Evolutionary conservation across 2,797 vertebrate genomes (phyloP).

Genomic region (Sparus aurata): DNA sequence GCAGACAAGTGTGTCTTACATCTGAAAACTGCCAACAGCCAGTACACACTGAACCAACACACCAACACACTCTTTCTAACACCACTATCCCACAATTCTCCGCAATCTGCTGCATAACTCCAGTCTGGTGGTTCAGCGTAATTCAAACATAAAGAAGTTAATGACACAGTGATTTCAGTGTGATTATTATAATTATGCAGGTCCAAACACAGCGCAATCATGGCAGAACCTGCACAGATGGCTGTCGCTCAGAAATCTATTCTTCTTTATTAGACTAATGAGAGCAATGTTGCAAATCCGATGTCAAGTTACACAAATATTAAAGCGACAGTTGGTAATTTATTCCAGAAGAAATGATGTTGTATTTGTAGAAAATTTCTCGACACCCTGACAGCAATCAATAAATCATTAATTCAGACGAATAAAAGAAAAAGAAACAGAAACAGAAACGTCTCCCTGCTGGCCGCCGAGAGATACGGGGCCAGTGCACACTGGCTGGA

Average conservation of each 20-base stretch:
- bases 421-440: too few relatives aligned
- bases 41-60: background rate
- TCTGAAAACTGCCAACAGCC: background rate
- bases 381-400: too few relatives aligned
- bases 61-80: slow-evolving; percentile 8
- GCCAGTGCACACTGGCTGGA: too few relatives aligned
- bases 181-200: slow-evolving; percentile 4
- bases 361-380: too few relatives aligned
- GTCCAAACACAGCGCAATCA: background rate
- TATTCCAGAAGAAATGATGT: too few relatives aligned
- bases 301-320: background rate
- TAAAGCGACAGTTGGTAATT: too few relatives aligned
- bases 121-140: background rate
- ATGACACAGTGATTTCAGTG: background rate
- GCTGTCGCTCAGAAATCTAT: background rate
- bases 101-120: background rate
- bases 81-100: background rate
- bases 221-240: slow-evolving; percentile 8
- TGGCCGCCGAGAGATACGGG: too few relatives aligned
- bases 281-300: background rate
- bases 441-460: too few relatives aligned
- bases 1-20: background rate
- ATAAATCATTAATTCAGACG: too few relatives aligned
- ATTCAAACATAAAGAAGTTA: background rate
- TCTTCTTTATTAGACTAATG: background rate